Conservation (phyloP, 2,888 invertebrate species). For the Lepidochrysops patricia region DNA sequence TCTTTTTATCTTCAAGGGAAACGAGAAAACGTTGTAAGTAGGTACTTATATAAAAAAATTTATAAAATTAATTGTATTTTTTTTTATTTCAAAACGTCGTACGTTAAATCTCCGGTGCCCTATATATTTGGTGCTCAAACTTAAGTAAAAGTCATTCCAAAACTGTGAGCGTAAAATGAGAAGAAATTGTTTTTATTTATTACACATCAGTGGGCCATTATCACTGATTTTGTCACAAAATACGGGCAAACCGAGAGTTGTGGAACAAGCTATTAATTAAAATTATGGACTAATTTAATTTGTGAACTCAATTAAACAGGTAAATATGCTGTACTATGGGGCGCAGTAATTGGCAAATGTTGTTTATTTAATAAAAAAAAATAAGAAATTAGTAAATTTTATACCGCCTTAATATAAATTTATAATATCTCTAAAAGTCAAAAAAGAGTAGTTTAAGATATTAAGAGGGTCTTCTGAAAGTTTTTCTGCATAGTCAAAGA, state of each 20-base stretch:
- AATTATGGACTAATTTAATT: not conserved
- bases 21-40: too few relatives aligned
- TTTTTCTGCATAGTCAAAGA: too few relatives aligned
- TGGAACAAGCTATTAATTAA: not conserved
- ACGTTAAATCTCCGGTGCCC: not conserved
- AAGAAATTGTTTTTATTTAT: not conserved
- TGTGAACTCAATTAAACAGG: not conserved
- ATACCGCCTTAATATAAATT: too few relatives aligned
- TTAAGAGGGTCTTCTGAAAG: too few relatives aligned
- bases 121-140: conserved; percentile 3
- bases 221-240: not conserved
- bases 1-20: too few relatives aligned
- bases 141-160: conserved; percentile 4
- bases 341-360: not conserved
- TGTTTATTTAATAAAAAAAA: not conserved
- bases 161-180: not conserved
- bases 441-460: too few relatives aligned
- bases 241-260: not conserved
- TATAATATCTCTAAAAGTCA: too few relatives aligned
- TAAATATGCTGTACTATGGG: not conserved
- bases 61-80: too few relatives aligned
- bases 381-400: too few relatives aligned
- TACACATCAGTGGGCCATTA: not conserved
- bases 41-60: too few relatives aligned
- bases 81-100: not conserved